Conservation (phyloP, 2,797 vertebrate genomes). For the Anomalospiza imberbis region DNA sequence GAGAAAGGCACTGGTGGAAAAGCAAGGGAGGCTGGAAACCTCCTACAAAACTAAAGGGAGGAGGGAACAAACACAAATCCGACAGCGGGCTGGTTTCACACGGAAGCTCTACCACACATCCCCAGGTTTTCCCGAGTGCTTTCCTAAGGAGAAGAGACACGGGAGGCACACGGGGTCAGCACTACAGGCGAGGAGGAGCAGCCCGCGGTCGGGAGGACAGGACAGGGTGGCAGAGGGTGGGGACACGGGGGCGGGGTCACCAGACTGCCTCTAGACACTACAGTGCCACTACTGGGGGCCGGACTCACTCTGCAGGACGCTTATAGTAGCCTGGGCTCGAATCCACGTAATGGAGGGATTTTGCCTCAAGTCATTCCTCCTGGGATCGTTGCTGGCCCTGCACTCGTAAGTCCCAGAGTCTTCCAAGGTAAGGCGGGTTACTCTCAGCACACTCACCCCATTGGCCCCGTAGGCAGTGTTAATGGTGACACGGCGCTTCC, state of each 20-base stretch:
- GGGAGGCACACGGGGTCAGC: conserved; percentile 48
- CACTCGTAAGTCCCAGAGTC: conserved; percentile 99
- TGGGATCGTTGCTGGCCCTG: conserved; percentile 98
- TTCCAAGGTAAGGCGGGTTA: conserved; percentile 93
- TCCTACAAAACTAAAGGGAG: conserved; percentile 40
- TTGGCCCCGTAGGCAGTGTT: conserved; percentile 94
- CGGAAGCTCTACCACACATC: conserved; percentile 33
- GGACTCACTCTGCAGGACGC: conserved; percentile 99
- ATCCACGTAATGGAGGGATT: conserved; percentile 99
- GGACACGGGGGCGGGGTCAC: conserved; percentile 61
- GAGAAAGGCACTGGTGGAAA: conserved; percentile 70
- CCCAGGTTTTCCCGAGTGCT: conserved; percentile 50
- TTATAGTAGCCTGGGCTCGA: conserved; percentile 98
- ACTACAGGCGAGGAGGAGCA: conserved; percentile 41
- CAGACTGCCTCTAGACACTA: conserved; percentile 85
- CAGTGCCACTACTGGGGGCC: conserved; percentile 82
- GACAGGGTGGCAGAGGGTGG: conserved; percentile 45
- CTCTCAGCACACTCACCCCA: conserved; percentile 94
- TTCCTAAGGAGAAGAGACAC: conserved; percentile 66
- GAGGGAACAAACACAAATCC: conserved; percentile 25
- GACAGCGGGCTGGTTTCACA: conserved; percentile 14
- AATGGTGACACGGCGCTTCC: conserved; percentile 94
- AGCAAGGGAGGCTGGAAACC: conserved; percentile 63
- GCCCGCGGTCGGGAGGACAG: conserved; percentile 12
- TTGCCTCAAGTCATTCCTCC: conserved; percentile 95